Conservation (phyloP, 2,888 invertebrate genomes). For the Oligia fasciuncula region DNA sequence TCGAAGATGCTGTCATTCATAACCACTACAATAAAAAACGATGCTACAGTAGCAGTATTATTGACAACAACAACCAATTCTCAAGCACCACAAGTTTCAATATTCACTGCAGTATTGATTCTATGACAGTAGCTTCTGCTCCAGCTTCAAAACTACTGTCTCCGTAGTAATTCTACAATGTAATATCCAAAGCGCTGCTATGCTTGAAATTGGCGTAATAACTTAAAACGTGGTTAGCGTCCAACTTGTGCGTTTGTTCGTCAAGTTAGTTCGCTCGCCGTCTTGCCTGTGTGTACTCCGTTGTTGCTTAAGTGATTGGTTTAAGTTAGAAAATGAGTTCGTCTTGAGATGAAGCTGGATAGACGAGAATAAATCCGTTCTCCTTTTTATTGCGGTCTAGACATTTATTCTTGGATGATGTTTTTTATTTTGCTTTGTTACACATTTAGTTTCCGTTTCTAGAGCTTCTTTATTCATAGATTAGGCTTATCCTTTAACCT, state of each 20-base stretch:
- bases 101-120: slow-evolving; percentile 17
- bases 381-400: slow-evolving; percentile 23
- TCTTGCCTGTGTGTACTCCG: slow-evolving; percentile 51
- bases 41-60: background rate
- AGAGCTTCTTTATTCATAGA: background rate
- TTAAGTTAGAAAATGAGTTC: slow-evolving; percentile 57
- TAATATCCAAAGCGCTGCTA: slow-evolving; percentile 49
- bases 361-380: slow-evolving; percentile 10
- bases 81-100: background rate
- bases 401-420: slow-evolving; percentile 2
- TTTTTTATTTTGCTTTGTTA: slow-evolving; percentile 24
- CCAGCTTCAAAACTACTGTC: slow-evolving; percentile 29
- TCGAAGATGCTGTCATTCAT: too few relatives aligned
- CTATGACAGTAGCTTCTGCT: slow-evolving; percentile 1
- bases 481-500: background rate
- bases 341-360: slow-evolving; percentile 39
- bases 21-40: background rate
- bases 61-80: background rate
- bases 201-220: slow-evolving; percentile 55
- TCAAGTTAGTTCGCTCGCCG: slow-evolving; percentile 39
- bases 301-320: slow-evolving; percentile 62
- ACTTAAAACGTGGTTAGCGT: slow-evolving; percentile 60
- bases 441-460: background rate
- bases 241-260: slow-evolving; percentile 54
- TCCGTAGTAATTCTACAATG: slow-evolving; percentile 41